Base-by-base conservation (phyloP, 2,888 invertebrate species). In the Acleris sparsana region DNA sequence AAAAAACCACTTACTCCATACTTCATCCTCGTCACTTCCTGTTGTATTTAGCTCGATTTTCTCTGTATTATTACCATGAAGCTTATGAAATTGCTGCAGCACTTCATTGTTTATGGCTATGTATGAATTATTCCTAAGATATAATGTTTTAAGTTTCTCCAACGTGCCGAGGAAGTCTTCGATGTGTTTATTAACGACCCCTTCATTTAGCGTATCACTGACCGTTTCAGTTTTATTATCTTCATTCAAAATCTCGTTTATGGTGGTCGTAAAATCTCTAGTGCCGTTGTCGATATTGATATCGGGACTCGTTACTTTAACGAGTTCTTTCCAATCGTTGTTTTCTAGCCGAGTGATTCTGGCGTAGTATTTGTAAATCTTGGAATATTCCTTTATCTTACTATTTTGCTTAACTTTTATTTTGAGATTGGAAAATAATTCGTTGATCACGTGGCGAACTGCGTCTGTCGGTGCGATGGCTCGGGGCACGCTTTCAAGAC, bases 1-100 rank as follows among this genome's bases (percentile, higher is more conserved):
- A 46, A n/a, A 46, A 17, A 46, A n/a, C 5, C n/a, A 73, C 81
- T 82, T 72, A 89, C 88, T 73, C 88, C 88, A 89, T 74, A 81
- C 84, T 49, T 84, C 85, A 69, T 70, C 76, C 33, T 80, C 78
- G 22, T 71, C 73, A 0, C 51, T 65, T 48, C 72, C 65, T 59
- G 71, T 68, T 25, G 71, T 71, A 9, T 71, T 62, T 3, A 58
- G 56, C 11, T 56, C 53, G 17, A 61, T 18, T 17, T 43, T 11
- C 22, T 62, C 56, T 20, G 48, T 71, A 1, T 68, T 44, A 43
- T 69, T 62, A 63, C 52, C 59, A 29, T 69, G 53, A 9, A 63
- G 46, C 4, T 57, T 66, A 25, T 39, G n/a, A 11, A 80, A 69
- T 49, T 75, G 58, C 33, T 73, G 70, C 16, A 80, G 60, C 29